Base-by-base conservation (phyloP, 2,888 invertebrate species). In the Arge pagana region DNA sequence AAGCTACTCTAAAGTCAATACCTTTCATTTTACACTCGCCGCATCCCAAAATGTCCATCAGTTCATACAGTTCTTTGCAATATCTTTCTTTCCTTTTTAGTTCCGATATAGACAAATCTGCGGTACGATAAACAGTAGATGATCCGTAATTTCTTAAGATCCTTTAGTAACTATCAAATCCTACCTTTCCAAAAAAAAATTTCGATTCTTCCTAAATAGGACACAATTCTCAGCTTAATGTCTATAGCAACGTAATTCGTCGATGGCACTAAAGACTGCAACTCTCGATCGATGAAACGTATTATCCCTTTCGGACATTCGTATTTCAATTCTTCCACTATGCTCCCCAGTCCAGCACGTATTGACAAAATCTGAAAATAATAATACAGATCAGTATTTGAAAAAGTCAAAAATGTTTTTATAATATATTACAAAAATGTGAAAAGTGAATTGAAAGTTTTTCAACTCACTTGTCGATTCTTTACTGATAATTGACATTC, bases 241-340 rank as follows among this genome's bases (percentile, higher is more conserved):
- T 86, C 85, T 21, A 85, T 70, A 42, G 82, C 79, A 37, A 85
- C 80, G 70, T 86, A 83, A 72, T 85, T 86, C 15, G 78, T 80
- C 39, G 76, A 76, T 6, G 86, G 85, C 48, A 86, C 77, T 57
- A 83, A 78, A 58, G 79, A 79, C 4, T 69, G 64, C 18, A 86
- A 71, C 63, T 85, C 81, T 52, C 77, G 73, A 10, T 79, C 65
- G 41, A 85, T 74, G 65, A 86, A 86, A 30, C 76, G 78, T 58
- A 83, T 78, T 59, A 87, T 76, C 50, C 81, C 77, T n/a, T 73
- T 70, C 1, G 84, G 78, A 56, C 79, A 78, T 55, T 80, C 76
- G 53, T 80, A 78, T 52, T 81, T 72, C 50, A 83, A 70, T 37
- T 80, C 76, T 35, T 80, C 79, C 54, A 86, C 69, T 18, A 84